These are phyloP conservation scores for Rhinolophus sinicus DNA, from an alignment of 2,113 vertebrate genomes.

Conservation along the genomic window DNA sequence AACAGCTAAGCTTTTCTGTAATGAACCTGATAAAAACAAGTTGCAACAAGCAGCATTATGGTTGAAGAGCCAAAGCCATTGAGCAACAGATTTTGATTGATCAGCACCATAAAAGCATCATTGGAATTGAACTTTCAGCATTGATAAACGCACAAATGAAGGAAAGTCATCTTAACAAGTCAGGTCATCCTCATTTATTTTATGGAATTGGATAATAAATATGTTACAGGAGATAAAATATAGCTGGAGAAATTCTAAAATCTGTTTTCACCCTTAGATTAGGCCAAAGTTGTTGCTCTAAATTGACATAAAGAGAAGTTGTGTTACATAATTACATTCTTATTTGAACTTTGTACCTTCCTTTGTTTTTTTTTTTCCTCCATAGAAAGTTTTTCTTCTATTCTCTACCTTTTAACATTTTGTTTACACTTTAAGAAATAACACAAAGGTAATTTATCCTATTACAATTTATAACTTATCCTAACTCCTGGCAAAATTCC, in stretches of 20 bases:
- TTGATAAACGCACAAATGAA: neutral
- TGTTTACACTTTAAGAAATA: neutral
- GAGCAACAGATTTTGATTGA: neutral
- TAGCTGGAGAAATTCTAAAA: neutral
- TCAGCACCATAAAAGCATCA: neutral
- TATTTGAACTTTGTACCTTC: neutral
- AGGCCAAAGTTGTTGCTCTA: neutral
- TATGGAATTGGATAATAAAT: neutral
- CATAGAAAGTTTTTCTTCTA: neutral
- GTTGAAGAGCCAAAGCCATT: neutral
- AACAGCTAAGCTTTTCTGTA: neutral
- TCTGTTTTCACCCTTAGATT: neutral
- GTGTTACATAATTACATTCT: neutral
- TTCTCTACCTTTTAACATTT: neutral
- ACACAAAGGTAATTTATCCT: neutral
- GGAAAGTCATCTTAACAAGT: neutral
- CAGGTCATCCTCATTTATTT: neutral
- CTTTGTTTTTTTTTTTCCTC: neutral
- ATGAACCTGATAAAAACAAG: neutral
- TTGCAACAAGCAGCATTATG: neutral
- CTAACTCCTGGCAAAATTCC: neutral
- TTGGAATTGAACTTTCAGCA: neutral
- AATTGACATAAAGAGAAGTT: neutral
- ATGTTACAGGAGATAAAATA: neutral
- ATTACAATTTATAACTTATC: neutral